These are phyloP conservation scores for Petrocephalus schoutedeni DNA, from an alignment of 2,797 vertebrate species.

Conservation along the genomic window DNA sequence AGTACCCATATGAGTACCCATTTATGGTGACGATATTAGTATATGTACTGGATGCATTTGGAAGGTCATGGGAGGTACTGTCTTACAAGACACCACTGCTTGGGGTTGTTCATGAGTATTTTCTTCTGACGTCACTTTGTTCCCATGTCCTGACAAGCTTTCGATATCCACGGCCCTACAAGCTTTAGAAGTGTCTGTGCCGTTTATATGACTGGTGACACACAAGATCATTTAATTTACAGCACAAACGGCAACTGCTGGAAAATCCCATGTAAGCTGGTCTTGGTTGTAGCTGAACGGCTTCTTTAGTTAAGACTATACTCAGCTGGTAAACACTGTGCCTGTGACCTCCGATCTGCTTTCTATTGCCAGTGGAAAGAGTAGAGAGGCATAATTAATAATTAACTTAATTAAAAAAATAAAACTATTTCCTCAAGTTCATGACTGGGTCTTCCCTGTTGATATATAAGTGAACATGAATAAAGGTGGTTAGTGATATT, in stretches of 20 bases:
- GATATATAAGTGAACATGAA: conserved; percentile 1
- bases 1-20: neutral
- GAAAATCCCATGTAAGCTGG: neutral
- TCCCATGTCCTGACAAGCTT: neutral
- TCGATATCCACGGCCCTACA: neutral
- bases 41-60: neutral
- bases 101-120: neutral
- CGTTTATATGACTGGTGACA: neutral
- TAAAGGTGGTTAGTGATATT: neutral
- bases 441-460: neutral
- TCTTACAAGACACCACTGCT: neutral
- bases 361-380: neutral
- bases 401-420: conserved; percentile 4
- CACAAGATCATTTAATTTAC: neutral
- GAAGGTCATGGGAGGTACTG: neutral
- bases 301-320: neutral
- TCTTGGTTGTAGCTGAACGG: neutral
- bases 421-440: neutral
- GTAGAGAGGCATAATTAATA: neutral
- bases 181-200: neutral
- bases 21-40: neutral
- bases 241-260: neutral
- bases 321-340: neutral
- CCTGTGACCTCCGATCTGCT: neutral
- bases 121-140: neutral